Evolutionary conservation across 2,888 invertebrate genomes (phyloP).

Genomic region (Panorpa germanica): DNA sequence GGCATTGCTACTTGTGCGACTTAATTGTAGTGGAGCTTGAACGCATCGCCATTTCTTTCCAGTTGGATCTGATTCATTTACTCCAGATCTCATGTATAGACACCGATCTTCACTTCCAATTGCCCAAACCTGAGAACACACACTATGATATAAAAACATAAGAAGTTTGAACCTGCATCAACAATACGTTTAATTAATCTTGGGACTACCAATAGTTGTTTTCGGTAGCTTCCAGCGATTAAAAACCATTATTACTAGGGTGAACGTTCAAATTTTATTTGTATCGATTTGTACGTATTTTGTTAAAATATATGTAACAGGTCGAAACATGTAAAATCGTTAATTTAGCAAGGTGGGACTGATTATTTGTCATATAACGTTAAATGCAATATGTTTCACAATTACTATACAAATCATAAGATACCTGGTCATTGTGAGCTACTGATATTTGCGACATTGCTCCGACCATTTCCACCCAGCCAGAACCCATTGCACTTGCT

Average conservation of each 20-base stretch:
- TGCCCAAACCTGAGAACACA: no score
- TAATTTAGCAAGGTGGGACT: no score
- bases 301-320: no score
- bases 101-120: conserved; percentile 67
- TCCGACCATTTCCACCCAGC: conserved; percentile 83
- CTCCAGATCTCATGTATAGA: conserved; percentile 62
- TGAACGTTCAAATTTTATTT: no score
- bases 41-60: conserved; percentile 76
- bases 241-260: no score
- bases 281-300: no score
- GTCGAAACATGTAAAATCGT: no score
- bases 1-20: conserved; percentile 63
- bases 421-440: conserved; percentile 74
- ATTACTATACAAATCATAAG: no score
- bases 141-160: conserved; percentile 15
- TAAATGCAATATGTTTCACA: conserved; percentile 18
- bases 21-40: conserved; percentile 63
- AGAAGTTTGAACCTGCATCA: no score
- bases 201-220: no score
- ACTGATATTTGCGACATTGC: conserved; percentile 70
- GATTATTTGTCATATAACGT: neutral
- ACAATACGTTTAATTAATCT: no score
- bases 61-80: conserved; percentile 53
- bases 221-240: no score
- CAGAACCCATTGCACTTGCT: conserved; percentile 57